Evolutionary conservation across 2,797 vertebrate species (phyloP).

Genomic region (Poecile montanus): DNA sequence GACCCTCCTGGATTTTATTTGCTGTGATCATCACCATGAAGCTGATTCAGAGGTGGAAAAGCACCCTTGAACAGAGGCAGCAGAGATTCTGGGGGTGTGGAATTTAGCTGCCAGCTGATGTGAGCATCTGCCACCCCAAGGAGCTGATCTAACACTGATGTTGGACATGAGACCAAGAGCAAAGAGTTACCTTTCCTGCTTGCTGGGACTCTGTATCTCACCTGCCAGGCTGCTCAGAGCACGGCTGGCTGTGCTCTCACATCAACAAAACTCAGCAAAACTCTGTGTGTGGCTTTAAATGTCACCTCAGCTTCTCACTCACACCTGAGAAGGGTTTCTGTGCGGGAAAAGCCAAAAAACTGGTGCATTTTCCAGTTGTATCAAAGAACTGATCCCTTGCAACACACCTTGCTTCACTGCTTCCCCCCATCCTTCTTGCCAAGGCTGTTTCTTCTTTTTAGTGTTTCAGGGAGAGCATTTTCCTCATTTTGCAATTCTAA

Average conservation of each 20-base stretch:
- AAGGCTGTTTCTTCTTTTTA: not conserved
- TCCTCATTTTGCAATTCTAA: not conserved
- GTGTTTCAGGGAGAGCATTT: not conserved
- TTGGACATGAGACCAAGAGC: not conserved
- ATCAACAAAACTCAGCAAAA: not conserved
- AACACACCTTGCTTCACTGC: not conserved
- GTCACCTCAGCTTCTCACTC: not conserved
- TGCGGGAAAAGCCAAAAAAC: not conserved
- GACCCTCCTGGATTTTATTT: not conserved
- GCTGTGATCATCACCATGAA: not conserved
- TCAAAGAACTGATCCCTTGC: not conserved
- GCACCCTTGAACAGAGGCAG: not conserved
- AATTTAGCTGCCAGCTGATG: not conserved
- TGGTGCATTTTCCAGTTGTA: not conserved
- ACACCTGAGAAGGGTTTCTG: not conserved
- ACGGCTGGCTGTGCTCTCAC: not conserved
- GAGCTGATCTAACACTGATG: not conserved
- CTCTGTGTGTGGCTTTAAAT: not conserved
- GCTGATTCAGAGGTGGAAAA: not conserved
- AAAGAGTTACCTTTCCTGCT: not conserved
- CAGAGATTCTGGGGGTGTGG: not conserved
- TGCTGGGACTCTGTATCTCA: not conserved
- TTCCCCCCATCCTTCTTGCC: not conserved
- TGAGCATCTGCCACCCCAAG: not conserved
- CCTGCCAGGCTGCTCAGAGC: constrained; percentile 14